Base-by-base conservation (phyloP, 2,888 invertebrate species). In the Perdita meconis region DNA sequence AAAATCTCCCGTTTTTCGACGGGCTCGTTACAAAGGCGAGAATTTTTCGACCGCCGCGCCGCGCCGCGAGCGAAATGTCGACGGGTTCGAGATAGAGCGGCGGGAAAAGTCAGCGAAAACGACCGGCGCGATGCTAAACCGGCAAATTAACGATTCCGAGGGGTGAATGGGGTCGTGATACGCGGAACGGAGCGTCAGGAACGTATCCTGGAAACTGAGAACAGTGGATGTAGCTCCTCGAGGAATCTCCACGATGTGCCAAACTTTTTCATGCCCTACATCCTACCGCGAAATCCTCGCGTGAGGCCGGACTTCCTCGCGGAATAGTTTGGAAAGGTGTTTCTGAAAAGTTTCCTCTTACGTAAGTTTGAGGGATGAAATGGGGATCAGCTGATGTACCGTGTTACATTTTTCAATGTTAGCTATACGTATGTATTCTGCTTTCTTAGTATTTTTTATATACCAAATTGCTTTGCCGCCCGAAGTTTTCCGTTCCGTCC, bases 81-180 rank as follows among this genome's bases (percentile, higher is more conserved):
- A 19, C 6, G 19, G 19, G 13, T 67, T 59, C 59, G 42, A 67
- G 53, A 47, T 57, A 36, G 53, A 53, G 34, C 59, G 4, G 19
- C 13, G 50, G n/a, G n/a, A 40, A 53, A 16, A 24, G 59, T 40
- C 73, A 36, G 2, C n/a, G 50, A 6, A 34, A 50, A 73, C 12
- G n/a, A 30, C 13, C n/a, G 26, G 13, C 19, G 3, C n/a, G 6
- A n/a, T 24, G 26, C 19, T 6, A 19, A 50, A 1, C 19, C 16
- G 40, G 1, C 19, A 34, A 60, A 60, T 75, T 67, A 76, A 66
- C 63, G 63, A 64, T 74, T 74, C 57, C n/a, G n/a, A 64, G 10
- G 24, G 40, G 24, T 47, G 51, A 38, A 59, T 42, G 34, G n/a
- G n/a, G 16, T 13, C 13, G 19, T 22, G 56, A 51, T 30, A 40